A percentile compares a stretch with the other conserved stretches of the same genome.
phyloP scores from a whole-genome alignment of 1,140 invertebrate species.

The Tetragnatha versicolor region DNA sequence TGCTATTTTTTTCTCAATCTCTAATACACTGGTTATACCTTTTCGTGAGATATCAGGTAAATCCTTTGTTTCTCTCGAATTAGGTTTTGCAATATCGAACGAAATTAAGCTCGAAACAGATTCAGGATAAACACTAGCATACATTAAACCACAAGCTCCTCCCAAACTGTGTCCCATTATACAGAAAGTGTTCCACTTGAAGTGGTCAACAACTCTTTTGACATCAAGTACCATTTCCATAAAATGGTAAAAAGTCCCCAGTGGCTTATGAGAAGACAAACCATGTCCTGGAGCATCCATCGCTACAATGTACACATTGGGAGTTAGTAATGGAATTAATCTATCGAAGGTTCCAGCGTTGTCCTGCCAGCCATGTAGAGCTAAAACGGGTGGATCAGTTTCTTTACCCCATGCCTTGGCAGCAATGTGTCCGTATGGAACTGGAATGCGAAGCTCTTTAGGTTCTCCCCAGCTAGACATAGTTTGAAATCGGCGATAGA shows the following conservation, averaged over 20 bases:
- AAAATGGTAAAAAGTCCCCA: conserved; percentile 78
- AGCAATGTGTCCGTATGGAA: conserved; percentile 79
- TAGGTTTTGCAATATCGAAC: conserved; percentile 67
- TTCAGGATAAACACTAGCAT: conserved; percentile 62
- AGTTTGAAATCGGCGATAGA: too few species aligned
- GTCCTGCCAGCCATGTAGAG: conserved; percentile 84
- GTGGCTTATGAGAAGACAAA: conserved; percentile 77
- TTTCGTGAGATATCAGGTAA: conserved; percentile 14
- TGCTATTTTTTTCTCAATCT: conserved; percentile 33
- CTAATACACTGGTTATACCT: conserved; percentile 40
- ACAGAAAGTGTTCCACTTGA: conserved; percentile 77
- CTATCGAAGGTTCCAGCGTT: conserved; percentile 85
- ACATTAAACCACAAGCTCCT: conserved; percentile 60
- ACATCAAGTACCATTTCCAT: conserved; percentile 74
- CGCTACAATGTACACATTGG: conserved; percentile 55
- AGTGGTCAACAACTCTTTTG: conserved; percentile 77
- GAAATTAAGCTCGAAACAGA: conserved; percentile 67
- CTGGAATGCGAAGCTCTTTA: conserved; percentile 71
- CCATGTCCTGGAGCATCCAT: conserved; percentile 74
- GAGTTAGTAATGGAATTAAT: conserved; percentile 73
- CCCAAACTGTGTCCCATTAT: conserved; percentile 65
- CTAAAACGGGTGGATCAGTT: conserved; percentile 72
- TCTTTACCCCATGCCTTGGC: conserved; percentile 75
- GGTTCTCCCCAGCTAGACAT: conserved; percentile 36
- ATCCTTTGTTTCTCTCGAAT: conserved; percentile 19